phyloP scores from a whole-genome alignment of 1,140 invertebrate genomes.

The Philopotamus ludificatus region DNA sequence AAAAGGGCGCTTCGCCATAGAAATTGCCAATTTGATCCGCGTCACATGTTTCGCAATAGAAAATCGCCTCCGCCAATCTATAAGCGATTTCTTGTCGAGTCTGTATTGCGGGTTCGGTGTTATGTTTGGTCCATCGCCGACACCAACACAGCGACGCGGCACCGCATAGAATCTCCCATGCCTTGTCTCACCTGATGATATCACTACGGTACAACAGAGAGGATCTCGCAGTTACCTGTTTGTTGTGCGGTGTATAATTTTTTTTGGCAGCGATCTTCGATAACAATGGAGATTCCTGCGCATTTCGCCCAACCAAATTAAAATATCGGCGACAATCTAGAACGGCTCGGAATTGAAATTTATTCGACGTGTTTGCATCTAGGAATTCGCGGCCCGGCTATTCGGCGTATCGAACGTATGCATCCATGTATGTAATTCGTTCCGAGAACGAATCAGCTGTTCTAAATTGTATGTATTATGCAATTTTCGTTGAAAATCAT shows the following conservation, averaged over 20 bases:
- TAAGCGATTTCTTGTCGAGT: not conserved
- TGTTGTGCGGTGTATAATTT: not conserved
- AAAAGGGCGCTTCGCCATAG: too few species aligned
- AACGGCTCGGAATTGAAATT: too few species aligned
- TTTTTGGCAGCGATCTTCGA: not conserved
- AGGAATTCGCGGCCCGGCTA: too few species aligned
- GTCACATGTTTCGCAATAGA: too few species aligned
- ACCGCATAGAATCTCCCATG: not conserved
- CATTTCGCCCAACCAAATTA: constrained; percentile 3
- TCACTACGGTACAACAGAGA: not conserved
- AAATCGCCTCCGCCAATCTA: too few species aligned
- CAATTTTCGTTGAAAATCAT: too few species aligned
- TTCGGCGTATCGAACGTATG: too few species aligned
- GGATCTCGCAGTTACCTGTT: constrained; percentile 11
- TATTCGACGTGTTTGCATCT: too few species aligned
- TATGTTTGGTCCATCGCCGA: constrained; percentile 1
- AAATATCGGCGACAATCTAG: not conserved
- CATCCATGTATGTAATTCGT: too few species aligned
- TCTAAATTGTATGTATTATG: too few species aligned
- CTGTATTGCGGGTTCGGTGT: constrained; percentile 1
- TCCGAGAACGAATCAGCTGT: too few species aligned
- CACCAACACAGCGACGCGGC: not conserved
- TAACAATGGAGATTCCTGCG: constrained; percentile 8
- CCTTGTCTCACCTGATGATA: constrained; percentile 8
- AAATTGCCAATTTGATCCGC: too few species aligned